A percentile compares a stretch with the other conserved stretches of the same genome.
phyloP scores from a whole-genome alignment of 2,888 invertebrate species.

The Chrysotoxum bicinctum region DNA sequence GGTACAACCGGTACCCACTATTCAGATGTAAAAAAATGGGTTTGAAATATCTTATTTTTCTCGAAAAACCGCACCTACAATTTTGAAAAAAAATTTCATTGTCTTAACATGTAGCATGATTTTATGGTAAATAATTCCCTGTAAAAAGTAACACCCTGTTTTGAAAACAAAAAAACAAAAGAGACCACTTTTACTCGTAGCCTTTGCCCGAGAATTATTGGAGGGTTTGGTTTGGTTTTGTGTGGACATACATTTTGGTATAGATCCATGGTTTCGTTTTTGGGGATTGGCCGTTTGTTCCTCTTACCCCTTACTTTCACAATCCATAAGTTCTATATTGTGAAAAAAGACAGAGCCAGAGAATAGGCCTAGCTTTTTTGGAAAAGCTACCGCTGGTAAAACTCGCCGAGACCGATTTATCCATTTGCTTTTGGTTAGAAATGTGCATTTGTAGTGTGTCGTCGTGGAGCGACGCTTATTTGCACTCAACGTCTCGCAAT shows the following conservation, averaged over 20 bases:
- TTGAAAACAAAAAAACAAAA: conserved; percentile 6
- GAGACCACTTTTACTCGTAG: conserved; percentile 51
- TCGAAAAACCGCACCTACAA: too few relatives aligned
- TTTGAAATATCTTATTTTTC: too few relatives aligned
- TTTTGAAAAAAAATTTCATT: too few relatives aligned
- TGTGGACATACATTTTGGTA: conserved; percentile 64
- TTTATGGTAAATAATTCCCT: too few relatives aligned
- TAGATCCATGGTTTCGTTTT: conserved; percentile 66
- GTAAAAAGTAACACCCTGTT: conserved; percentile 24
- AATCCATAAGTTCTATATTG: not conserved
- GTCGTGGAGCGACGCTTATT: conserved; percentile 49
- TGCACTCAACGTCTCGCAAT: conserved; percentile 61
- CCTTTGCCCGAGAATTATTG: conserved; percentile 65
- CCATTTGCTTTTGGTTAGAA: conserved; percentile 46
- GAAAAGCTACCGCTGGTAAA: conserved; percentile 19
- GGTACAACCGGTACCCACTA: too few relatives aligned
- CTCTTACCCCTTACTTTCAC: not conserved
- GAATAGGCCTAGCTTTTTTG: conserved; percentile 31
- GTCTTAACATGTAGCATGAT: too few relatives aligned
- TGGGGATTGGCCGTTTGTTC: conserved; percentile 50
- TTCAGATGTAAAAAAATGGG: too few relatives aligned
- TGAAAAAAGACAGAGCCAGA: not conserved
- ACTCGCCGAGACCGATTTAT: conserved; percentile 53
- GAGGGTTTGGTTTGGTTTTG: conserved; percentile 63
- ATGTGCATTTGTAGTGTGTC: conserved; percentile 62